Conservation (phyloP, 2,797 vertebrate species). For the Anomalospiza imberbis region DNA sequence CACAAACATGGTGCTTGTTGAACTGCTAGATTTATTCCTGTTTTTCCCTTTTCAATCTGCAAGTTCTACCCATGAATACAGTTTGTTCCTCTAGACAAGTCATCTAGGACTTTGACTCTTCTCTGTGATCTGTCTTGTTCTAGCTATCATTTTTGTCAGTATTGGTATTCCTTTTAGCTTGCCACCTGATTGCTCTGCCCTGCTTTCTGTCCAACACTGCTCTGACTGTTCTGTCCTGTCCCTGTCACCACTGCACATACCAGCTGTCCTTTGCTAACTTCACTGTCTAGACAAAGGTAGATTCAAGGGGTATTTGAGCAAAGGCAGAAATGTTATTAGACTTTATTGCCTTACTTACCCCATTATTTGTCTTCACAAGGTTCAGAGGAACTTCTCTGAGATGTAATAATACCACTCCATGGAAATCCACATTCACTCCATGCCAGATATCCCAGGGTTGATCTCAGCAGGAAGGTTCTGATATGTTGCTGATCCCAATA, state of each 20-base stretch:
- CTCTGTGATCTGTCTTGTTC: not conserved
- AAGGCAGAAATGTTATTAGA: not conserved
- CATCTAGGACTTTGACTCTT: not conserved
- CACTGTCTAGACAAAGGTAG: not conserved
- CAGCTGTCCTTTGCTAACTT: not conserved
- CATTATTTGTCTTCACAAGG: not conserved
- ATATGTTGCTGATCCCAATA: not conserved
- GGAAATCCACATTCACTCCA: not conserved
- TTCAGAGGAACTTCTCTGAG: not conserved
- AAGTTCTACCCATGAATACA: not conserved
- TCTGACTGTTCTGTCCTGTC: not conserved
- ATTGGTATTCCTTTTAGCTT: not conserved
- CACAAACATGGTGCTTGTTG: not conserved
- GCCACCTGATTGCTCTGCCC: not conserved
- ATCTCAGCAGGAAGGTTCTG: not conserved
- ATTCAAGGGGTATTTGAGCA: not conserved
- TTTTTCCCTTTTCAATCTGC: not conserved
- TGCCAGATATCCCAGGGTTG: not conserved
- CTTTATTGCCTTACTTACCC: not conserved
- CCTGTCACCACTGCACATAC: not conserved
- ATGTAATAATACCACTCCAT: not conserved
- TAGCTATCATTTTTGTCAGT: not conserved
- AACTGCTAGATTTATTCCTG: not conserved
- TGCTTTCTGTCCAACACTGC: not conserved
- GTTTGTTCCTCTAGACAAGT: not conserved